Base-by-base conservation (phyloP, 1,140 invertebrate genomes). In the Drosophila kanapiae region DNA sequence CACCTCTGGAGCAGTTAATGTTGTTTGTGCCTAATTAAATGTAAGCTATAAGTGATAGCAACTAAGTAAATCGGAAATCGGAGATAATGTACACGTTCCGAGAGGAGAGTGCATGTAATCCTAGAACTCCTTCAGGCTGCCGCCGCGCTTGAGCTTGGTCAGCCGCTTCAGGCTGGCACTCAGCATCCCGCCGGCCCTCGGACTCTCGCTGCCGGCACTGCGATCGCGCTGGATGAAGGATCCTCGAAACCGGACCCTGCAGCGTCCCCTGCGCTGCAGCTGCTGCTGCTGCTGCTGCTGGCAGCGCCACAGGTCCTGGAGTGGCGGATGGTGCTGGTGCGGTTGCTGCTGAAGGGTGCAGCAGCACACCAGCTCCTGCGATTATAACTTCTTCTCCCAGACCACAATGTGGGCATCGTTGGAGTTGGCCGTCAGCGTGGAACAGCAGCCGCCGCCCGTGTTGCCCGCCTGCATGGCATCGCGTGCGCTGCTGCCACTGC, bases 361-460 rank as follows among this genome's bases (percentile, higher is more conserved):
- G 58, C 88, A 91, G 83, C 91, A 92, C 86, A 88, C 83, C 70
- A 83, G 75, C 91, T 91, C 91, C 91, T 82, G 75, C 63, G 91
- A 92, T 94, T 94, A 98, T 94, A 98, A 95, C 88, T 98, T 97
- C 94, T 97, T 97, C 93, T 98, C 97, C 97, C 97, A 98, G 11
- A 98, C 94, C 38, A 98, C 96, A 77, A 98, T 96, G 93, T 98
- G 96, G 13, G 97, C 97, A 94, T 98, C 97, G 78, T 95, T 96
- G 80, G 94, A 95, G 80, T 96, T 96, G 27, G 95, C 94, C 69
- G 95, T 95, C 67, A 92, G 78, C 16, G 94, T 79, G 6, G 80
- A 74, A 8, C 64, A 75, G 35, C 61, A 35, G 33, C 9, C 53
- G 29, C 62, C n/a, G 18, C 29, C 40, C 18, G 31, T 7, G 6